Conservation (phyloP, 2,113 vertebrate species). For the Cynoglossus semilaevis region DNA sequence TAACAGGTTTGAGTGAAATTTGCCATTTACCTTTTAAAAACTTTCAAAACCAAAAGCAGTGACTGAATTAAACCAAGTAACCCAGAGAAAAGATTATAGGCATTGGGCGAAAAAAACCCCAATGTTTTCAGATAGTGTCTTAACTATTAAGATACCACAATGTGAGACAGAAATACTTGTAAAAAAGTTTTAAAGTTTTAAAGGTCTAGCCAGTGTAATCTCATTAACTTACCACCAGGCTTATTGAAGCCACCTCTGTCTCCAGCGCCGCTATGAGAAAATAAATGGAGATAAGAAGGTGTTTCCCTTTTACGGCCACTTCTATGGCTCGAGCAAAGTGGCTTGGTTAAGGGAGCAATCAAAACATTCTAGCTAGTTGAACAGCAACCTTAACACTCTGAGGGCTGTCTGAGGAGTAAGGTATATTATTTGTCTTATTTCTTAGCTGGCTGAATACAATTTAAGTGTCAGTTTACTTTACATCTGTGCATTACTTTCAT, state of each 20-base stretch:
- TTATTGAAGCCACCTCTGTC: slow-evolving; percentile 99
- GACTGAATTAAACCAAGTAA: slow-evolving; percentile 62
- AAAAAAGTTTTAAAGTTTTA: slow-evolving; percentile 75
- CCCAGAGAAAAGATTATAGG: slow-evolving; percentile 67
- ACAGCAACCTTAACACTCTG: slow-evolving; percentile 53
- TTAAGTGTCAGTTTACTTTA: slow-evolving; percentile 59
- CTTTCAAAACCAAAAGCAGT: slow-evolving; percentile 60
- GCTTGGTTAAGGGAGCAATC: slow-evolving; percentile 84
- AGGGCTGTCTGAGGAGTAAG: slow-evolving; percentile 36
- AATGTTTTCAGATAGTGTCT: slow-evolving; percentile 48
- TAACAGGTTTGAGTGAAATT: slow-evolving; percentile 42
- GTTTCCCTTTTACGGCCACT: slow-evolving; percentile 99
- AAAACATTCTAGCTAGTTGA: slow-evolving; percentile 90
- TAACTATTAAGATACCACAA: slow-evolving; percentile 65
- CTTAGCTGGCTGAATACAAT: slow-evolving; percentile 56
- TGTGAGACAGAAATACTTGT: slow-evolving; percentile 63
- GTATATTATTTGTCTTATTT: slow-evolving; percentile 34
- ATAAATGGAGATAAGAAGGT: slow-evolving; percentile 99
- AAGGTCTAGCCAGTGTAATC: slow-evolving; percentile 95
- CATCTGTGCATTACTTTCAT: slow-evolving; percentile 31
- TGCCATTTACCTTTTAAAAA: slow-evolving; percentile 60
- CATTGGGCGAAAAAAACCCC: slow-evolving; percentile 39
- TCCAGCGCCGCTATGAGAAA: slow-evolving; percentile 99
- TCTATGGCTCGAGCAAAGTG: slow-evolving; percentile 91
- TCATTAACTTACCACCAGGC: slow-evolving; percentile 99